Evolutionary conservation across 30 jellyfish, hydroid and myxozoan genomes (phyloP), one percentile per base, ranked within the genome.

Genomic region (Aurelia aurita complex sp. Pacific): DNA sequence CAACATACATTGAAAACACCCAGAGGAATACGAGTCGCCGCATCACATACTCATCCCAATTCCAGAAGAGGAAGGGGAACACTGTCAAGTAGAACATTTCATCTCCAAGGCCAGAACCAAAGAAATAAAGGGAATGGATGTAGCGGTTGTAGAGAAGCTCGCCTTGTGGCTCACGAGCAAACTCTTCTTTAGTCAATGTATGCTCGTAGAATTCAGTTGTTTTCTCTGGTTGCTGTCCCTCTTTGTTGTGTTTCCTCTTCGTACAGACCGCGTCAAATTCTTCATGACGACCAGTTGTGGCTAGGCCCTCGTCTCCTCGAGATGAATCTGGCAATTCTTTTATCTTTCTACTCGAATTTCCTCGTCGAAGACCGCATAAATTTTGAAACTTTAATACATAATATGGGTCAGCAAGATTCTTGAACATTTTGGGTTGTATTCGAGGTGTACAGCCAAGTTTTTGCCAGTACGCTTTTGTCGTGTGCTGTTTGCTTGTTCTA

Each of bases 61-160:
- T 94, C 98, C 98, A 94, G 36, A 76, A 94, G 61, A 94, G 90
- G 34, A 88, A 68, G 13, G 98, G 98, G 52, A 94, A 88, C 77
- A 94, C 92, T 14, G 98, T 88, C 54, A 88, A 86, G 77, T 94
- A 94, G 79, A 94, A 94, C 3, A 86, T 67, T 74, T 94, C 98
- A 75, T 94, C 94, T 2, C 98, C 98, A 35, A 94, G 93, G 79
- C 94, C 97, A 32, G 98, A 80, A 7, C 98, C 98, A 73, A 94
- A 83, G 73, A 83, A 80, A 46, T 88, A 94, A 40, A 94, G 70
- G 12, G 86, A 81, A 60, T 94, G 98, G 59, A 94, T 64, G 71
- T 88, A 77, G 14, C 96, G 96, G 69, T 94, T 94, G 88, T 94
- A 94, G 19, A 62, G 87, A n/a, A 88, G 82, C 51, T 87, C 90